phyloP scores from a whole-genome alignment of 2,888 invertebrate genomes.

The Hirtodrosophila duncani region DNA sequence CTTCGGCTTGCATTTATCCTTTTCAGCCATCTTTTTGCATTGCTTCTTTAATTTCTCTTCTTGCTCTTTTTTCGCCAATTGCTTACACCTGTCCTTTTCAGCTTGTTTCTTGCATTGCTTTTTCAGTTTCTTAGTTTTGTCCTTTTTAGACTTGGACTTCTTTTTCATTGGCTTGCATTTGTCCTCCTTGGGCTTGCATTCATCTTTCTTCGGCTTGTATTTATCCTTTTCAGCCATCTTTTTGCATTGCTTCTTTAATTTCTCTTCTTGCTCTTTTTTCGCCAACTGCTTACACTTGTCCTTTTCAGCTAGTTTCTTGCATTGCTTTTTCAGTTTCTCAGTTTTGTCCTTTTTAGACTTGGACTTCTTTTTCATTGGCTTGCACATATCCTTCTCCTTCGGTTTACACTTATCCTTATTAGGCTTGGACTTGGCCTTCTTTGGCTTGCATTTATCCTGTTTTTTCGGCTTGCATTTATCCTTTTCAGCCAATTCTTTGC shows the following conservation, averaged over 20 bases:
- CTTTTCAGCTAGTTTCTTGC: constrained; percentile 17
- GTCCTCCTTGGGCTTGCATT: not conserved
- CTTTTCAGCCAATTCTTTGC: not conserved
- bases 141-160: no score
- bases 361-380: not conserved
- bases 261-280: no score
- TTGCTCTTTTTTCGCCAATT: not conserved
- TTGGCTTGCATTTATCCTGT: not conserved
- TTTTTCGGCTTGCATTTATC: not conserved
- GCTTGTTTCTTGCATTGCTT: not conserved
- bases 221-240: not conserved
- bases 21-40: constrained; percentile 6
- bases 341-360: not conserved
- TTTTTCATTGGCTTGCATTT: not conserved
- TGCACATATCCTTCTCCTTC: no score
- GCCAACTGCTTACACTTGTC: constrained; percentile 22
- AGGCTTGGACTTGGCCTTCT: not conserved
- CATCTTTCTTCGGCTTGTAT: not conserved
- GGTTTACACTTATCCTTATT: not conserved
- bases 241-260: no score
- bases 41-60: constrained; percentile 6
- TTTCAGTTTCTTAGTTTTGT: not conserved
- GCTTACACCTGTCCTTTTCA: no score
- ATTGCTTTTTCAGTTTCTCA: constrained; percentile 15
- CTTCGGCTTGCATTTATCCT: not conserved